phyloP scores from a whole-genome alignment of 2,797 vertebrate genomes.

The Semotilus atromaculatus region DNA sequence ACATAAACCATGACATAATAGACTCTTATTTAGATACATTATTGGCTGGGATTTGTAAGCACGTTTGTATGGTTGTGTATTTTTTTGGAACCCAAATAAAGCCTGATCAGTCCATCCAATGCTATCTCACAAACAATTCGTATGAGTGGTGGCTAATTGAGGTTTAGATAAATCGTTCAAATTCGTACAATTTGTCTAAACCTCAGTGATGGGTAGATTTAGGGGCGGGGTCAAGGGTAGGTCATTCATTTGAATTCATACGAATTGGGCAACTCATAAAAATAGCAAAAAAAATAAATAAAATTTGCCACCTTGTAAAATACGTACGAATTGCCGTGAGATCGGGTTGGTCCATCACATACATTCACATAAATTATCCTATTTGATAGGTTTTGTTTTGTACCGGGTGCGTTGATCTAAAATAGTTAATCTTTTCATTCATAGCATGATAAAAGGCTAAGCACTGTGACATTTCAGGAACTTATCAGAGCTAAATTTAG shows the following conservation, averaged over 20 bases:
- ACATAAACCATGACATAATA: too few relatives aligned
- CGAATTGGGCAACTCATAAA: too few relatives aligned
- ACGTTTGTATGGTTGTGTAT: not conserved
- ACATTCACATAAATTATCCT: not conserved
- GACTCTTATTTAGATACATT: not conserved
- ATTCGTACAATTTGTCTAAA: too few relatives aligned
- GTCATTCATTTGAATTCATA: too few relatives aligned
- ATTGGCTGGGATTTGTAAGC: not conserved
- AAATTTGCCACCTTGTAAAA: too few relatives aligned
- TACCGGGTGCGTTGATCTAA: not conserved
- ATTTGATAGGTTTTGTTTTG: not conserved
- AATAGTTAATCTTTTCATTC: conserved; percentile 2
- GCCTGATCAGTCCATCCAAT: not conserved
- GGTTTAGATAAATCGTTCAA: too few relatives aligned
- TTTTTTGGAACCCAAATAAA: not conserved
- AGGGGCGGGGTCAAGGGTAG: too few relatives aligned
- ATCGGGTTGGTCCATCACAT: not conserved
- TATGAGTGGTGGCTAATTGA: too few relatives aligned
- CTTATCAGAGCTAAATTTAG: conserved; percentile 2
- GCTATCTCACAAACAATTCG: too few relatives aligned
- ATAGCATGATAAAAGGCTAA: conserved; percentile 17
- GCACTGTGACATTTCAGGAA: conserved; percentile 11
- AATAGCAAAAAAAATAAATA: too few relatives aligned
- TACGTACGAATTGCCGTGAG: too few relatives aligned
- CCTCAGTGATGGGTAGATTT: too few relatives aligned